Conservation (phyloP, 2,888 invertebrate genomes). For the Acleris emargana region DNA sequence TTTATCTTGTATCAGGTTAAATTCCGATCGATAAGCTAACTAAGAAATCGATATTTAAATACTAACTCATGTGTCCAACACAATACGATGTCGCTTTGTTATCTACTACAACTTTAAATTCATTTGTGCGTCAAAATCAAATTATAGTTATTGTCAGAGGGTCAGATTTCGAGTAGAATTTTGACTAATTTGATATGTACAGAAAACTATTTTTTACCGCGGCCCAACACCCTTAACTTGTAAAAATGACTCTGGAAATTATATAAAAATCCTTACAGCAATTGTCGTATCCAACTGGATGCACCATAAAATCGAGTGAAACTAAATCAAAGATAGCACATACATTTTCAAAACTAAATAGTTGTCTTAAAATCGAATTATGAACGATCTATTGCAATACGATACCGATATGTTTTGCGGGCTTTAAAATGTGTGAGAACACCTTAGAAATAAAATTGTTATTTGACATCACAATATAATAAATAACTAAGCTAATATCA, state of each 20-base stretch:
- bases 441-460: conserved; percentile 35
- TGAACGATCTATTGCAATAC: background rate
- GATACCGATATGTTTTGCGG: conserved; percentile 9
- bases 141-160: background rate
- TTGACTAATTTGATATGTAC: background rate
- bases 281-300: background rate
- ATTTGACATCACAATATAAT: conserved; percentile 46
- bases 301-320: conserved; percentile 1
- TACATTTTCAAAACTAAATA: background rate
- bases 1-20: too few relatives aligned
- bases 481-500: conserved; percentile 59
- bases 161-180: background rate
- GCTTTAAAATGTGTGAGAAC: conserved; percentile 9
- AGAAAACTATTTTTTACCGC: too few relatives aligned
- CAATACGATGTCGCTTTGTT: too few relatives aligned
- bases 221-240: too few relatives aligned
- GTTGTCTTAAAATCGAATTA: background rate
- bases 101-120: background rate
- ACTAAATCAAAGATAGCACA: background rate
- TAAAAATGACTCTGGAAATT: too few relatives aligned
- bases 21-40: too few relatives aligned
- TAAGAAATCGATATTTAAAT: too few relatives aligned
- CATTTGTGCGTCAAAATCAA: background rate
- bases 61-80: too few relatives aligned
- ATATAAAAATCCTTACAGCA: background rate